A percentile compares a stretch with the other conserved stretches of the same genome.
These are phyloP conservation scores for Tetrapedia diversipes DNA, from an alignment of 2,888 invertebrate species.

Conservation along the genomic window DNA sequence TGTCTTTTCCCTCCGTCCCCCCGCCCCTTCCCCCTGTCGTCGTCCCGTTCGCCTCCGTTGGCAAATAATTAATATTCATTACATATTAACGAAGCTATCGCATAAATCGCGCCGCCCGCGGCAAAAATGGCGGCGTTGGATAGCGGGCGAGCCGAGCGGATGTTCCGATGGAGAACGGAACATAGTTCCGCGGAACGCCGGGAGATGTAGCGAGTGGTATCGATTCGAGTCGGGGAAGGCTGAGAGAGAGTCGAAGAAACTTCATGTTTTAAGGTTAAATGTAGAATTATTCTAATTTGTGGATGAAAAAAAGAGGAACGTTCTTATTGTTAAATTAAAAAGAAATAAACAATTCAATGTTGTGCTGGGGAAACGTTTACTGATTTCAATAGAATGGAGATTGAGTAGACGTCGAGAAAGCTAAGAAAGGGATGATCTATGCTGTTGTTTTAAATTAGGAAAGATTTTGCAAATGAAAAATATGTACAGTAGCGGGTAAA, in stretches of 20 bases:
- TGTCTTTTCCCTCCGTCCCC: neutral
- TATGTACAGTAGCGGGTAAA: too few species aligned
- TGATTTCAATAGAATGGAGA: too few species aligned
- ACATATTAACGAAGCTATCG: slow-evolving; percentile 81
- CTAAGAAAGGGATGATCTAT: too few species aligned
- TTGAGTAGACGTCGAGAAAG: too few species aligned
- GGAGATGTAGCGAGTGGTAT: slow-evolving; percentile 76
- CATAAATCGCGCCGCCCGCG: slow-evolving; percentile 76
- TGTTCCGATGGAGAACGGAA: slow-evolving; percentile 37
- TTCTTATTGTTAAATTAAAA: too few species aligned
- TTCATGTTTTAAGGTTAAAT: neutral
- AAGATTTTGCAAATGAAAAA: too few species aligned
- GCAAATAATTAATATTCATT: slow-evolving; percentile 83
- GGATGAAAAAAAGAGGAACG: too few species aligned
- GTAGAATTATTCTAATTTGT: too few species aligned
- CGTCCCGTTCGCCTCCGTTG: slow-evolving; percentile 64
- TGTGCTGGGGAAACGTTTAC: too few species aligned
- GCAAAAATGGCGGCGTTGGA: slow-evolving; percentile 67
- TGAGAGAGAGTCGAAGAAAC: neutral
- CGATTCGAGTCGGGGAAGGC: slow-evolving; percentile 11
- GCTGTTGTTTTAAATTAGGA: too few species aligned
- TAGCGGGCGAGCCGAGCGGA: slow-evolving; percentile 62
- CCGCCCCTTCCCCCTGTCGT: slow-evolving; percentile 52
- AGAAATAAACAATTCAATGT: too few species aligned
- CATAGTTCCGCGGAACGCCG: slow-evolving; percentile 68